Conservation (phyloP, 2,888 invertebrate genomes). For the Allolobophora icterica region DNA sequence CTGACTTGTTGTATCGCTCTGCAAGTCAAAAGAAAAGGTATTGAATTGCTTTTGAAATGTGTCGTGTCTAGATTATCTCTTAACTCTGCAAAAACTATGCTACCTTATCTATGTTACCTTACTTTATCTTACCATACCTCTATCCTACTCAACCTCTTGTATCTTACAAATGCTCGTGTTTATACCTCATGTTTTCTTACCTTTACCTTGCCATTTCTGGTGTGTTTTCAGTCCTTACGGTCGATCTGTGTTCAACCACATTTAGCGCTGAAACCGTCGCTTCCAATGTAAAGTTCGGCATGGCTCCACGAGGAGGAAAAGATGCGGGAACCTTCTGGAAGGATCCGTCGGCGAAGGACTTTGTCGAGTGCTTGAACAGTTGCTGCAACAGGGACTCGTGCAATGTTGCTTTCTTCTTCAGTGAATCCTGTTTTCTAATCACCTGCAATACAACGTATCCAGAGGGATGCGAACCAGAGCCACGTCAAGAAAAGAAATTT, state of each 20-base stretch:
- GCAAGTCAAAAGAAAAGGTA: too few species aligned
- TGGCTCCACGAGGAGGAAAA: constrained; percentile 5
- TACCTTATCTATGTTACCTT: too few species aligned
- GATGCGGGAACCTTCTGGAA: neutral
- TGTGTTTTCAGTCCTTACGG: neutral
- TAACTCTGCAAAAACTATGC: too few species aligned
- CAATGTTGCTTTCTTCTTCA: constrained; percentile 24
- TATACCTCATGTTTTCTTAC: neutral
- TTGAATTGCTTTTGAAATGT: too few species aligned
- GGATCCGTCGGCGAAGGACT: neutral
- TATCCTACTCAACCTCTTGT: too few species aligned
- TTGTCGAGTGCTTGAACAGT: neutral
- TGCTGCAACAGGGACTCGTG: neutral
- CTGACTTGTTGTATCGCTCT: too few species aligned
- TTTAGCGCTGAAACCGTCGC: neutral
- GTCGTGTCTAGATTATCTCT: too few species aligned
- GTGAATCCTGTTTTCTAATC: neutral
- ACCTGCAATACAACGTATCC: constrained; percentile 20
- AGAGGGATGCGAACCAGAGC: neutral
- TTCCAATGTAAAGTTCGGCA: neutral
- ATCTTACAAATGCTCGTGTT: neutral
- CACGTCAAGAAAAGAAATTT: neutral
- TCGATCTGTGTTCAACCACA: constrained; percentile 6
- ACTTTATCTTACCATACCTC: too few species aligned
- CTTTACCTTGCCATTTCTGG: neutral